Conservation (phyloP, 92 coral and sea anemone genomes). For the Zoanthus gigantus region DNA sequence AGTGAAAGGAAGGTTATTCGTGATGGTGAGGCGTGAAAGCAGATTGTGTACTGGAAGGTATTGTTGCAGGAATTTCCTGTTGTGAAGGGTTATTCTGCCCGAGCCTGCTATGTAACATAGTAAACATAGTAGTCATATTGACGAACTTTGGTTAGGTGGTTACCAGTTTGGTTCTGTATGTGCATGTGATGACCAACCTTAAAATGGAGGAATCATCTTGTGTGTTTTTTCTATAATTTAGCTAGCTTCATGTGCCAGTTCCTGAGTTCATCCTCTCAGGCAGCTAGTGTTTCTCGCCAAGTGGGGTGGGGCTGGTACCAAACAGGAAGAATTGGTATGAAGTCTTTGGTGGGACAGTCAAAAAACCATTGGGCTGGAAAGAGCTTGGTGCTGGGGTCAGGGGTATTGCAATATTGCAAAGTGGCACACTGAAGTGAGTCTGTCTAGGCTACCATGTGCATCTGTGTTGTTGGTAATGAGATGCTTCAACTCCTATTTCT, state of each 20-base stretch:
- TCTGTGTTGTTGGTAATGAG: too few relatives aligned
- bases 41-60: constrained; percentile 39
- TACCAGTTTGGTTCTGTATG: constrained; percentile 63
- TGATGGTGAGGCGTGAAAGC: constrained; percentile 53
- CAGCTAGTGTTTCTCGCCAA: constrained; percentile 46
- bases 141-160: constrained; percentile 58
- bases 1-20: constrained; percentile 52
- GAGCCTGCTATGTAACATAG: constrained; percentile 42
- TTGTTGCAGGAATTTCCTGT: background rate
- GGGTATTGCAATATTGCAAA: too few relatives aligned
- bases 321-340: too few relatives aligned
- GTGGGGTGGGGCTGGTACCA: constrained; percentile 48
- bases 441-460: too few relatives aligned
- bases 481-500: too few relatives aligned
- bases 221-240: background rate
- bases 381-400: too few relatives aligned
- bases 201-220: constrained; percentile 6
- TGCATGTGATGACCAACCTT: constrained; percentile 52
- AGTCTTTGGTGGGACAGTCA: too few relatives aligned
- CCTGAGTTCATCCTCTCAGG: constrained; percentile 32
- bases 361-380: too few relatives aligned
- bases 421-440: too few relatives aligned
- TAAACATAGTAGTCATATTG: constrained; percentile 66
- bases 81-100: constrained; percentile 59
- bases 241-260: constrained; percentile 7